These are phyloP conservation scores for Parazoanthus atlanticus DNA, from an alignment of 92 coral and sea anemone genomes.

Conservation along the genomic window DNA sequence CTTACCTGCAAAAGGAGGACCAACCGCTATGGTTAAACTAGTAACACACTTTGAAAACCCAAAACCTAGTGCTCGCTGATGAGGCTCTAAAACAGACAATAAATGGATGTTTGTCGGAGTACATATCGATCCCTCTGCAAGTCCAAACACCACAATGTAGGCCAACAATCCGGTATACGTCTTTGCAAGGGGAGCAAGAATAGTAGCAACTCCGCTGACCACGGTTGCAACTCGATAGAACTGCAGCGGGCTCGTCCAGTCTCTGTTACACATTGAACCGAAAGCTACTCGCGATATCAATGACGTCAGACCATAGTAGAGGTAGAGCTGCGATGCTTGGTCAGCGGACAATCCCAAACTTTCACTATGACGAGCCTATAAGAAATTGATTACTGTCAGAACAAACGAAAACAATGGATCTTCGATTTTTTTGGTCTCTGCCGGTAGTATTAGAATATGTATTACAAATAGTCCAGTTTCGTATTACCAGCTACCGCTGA, in stretches of 20 bases:
- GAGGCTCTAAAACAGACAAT: background rate
- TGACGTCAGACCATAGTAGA: background rate
- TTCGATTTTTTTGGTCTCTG: too few relatives aligned
- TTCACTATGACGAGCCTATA: slow-evolving; percentile 5
- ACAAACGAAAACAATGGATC: too few relatives aligned
- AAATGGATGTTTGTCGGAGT: background rate
- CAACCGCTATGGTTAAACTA: background rate
- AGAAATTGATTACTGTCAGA: background rate
- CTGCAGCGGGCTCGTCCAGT: background rate
- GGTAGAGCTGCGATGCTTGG: background rate
- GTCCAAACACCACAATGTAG: background rate
- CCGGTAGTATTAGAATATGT: too few relatives aligned
- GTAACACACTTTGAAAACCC: background rate
- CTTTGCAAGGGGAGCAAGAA: background rate
- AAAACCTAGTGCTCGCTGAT: background rate
- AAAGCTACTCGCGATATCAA: background rate
- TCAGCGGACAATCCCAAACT: slow-evolving; percentile 6
- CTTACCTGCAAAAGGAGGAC: slow-evolving; percentile 20
- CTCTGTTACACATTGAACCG: background rate
- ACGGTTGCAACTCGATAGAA: background rate
- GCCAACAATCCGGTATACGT: background rate
- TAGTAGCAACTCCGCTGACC: slow-evolving; percentile 4
- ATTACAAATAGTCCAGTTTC: too few relatives aligned
- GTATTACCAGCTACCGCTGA: too few relatives aligned
- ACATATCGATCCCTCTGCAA: background rate